These are phyloP conservation scores for Heliocidaris tuberculata DNA, from an alignment of 35 echinoderm and acorn worm genomes.

Conservation along the genomic window DNA sequence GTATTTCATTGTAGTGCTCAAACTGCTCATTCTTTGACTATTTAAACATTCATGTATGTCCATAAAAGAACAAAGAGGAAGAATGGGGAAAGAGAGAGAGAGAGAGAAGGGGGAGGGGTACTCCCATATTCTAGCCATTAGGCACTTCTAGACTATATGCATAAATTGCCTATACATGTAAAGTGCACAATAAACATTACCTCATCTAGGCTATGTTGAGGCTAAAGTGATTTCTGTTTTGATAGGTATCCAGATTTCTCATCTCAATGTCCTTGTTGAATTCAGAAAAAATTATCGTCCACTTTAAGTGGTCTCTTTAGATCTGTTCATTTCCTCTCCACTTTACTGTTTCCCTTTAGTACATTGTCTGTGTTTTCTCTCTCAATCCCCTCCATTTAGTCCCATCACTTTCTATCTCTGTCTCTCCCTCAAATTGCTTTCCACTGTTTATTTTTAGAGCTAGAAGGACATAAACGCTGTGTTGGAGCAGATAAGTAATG, in stretches of 20 bases:
- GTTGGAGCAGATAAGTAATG: not conserved
- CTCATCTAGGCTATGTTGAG: not conserved
- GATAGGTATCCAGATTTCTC: not conserved
- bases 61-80: not conserved
- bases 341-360: not conserved
- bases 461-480: not conserved
- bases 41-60: no score
- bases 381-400: not conserved
- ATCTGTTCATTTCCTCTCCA: not conserved
- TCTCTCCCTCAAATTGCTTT: not conserved
- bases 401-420: not conserved
- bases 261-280: not conserved
- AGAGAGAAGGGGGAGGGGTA: no score
- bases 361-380: not conserved
- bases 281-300: not conserved
- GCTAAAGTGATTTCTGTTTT: slow-evolving; percentile 11
- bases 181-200: not conserved
- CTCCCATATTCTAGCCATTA: no score
- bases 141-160: not conserved
- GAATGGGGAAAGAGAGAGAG: not conserved
- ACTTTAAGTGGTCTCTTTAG: not conserved
- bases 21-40: no score
- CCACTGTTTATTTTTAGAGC: not conserved
- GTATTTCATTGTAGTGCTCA: not conserved
- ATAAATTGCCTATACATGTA: not conserved